These are phyloP conservation scores for Loripinus fragilis DNA, from an alignment of 2,888 invertebrate genomes.

Conservation along the genomic window DNA sequence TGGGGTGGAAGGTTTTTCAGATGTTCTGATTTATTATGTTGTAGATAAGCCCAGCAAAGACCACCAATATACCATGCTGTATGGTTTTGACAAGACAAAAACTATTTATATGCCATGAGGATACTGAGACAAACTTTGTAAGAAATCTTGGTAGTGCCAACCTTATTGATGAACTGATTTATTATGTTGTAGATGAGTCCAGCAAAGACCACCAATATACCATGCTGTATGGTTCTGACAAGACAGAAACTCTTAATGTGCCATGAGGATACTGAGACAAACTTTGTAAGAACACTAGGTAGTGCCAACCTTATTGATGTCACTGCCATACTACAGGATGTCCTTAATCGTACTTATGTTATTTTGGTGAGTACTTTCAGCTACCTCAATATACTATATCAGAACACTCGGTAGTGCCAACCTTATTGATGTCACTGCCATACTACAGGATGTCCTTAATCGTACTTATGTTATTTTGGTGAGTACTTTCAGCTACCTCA, in stretches of 20 bases:
- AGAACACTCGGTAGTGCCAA: conserved; percentile 80
- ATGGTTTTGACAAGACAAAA: conserved; percentile 76
- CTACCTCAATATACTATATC: conserved; percentile 80
- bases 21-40: background rate
- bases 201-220: conserved; percentile 63
- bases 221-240: conserved; percentile 80
- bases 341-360: conserved; percentile 73
- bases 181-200: conserved; percentile 50
- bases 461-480: conserved; percentile 81
- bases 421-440: conserved; percentile 77
- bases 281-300: conserved; percentile 80
- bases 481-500: conserved; percentile 79
- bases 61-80: conserved; percentile 78
- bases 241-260: conserved; percentile 79
- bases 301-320: conserved; percentile 80
- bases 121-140: conserved; percentile 80
- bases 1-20: too few species aligned
- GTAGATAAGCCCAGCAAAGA: conserved; percentile 52
- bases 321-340: conserved; percentile 74
- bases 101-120: conserved; percentile 82
- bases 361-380: conserved; percentile 82
- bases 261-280: conserved; percentile 82
- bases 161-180: conserved; percentile 70
- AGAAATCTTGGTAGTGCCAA: conserved; percentile 80
- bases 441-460: conserved; percentile 72